Evolutionary conservation across 1,140 invertebrate genomes (phyloP).

Genomic region (Diachasma alloeum): DNA sequence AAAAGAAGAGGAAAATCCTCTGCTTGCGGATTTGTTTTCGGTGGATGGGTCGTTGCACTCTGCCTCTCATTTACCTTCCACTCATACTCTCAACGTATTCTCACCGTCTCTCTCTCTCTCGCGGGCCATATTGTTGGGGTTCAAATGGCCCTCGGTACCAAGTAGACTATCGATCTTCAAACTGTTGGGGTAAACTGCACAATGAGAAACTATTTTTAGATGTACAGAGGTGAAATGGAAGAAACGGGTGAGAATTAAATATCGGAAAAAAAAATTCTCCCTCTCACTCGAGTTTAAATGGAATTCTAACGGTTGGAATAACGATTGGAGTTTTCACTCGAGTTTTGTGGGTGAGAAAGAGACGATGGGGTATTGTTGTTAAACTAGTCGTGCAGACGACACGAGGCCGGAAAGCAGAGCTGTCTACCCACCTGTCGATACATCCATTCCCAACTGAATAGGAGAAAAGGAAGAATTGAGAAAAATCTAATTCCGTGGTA

Average conservation of each 20-base stretch:
- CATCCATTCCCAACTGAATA: neutral
- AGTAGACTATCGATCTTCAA: constrained; percentile 31
- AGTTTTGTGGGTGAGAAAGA: neutral
- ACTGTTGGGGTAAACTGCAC: constrained; percentile 3
- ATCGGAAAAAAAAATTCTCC: neutral
- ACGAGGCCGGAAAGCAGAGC: constrained; percentile 6
- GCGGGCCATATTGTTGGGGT: constrained; percentile 6
- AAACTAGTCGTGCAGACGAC: neutral
- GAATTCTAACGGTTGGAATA: neutral
- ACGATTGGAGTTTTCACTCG: neutral
- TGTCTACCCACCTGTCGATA: constrained; percentile 27
- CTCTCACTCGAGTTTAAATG: neutral
- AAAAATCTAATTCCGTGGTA: constrained; percentile 1
- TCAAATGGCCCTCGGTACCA: constrained; percentile 21
- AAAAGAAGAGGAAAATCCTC: neutral
- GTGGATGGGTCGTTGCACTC: constrained; percentile 27
- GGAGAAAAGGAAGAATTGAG: neutral
- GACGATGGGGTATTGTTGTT: neutral
- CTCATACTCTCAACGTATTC: neutral
- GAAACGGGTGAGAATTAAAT: neutral
- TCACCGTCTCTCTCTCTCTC: neutral
- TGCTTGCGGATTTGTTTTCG: neutral
- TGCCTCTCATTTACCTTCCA: constrained; percentile 17
- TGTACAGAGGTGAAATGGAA: neutral
- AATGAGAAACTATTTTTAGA: constrained; percentile 27